Base-by-base conservation (phyloP, 2,888 invertebrate species). In the Lissonota sp. region DNA sequence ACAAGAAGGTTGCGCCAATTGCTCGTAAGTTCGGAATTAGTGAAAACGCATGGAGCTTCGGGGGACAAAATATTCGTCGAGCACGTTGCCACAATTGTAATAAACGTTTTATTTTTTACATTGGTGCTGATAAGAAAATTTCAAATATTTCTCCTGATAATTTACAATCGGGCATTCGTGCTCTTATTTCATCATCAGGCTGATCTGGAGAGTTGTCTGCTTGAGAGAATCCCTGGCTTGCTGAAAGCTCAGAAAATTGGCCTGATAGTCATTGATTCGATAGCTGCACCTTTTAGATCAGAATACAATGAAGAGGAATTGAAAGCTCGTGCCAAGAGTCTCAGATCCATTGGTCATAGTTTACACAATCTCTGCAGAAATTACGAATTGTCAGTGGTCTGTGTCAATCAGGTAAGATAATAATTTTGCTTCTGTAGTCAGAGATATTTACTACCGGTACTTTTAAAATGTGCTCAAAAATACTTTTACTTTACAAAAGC, bases 181-280 rank as follows among this genome's bases (percentile, higher is more conserved):
- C 26, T 26, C 3, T 26, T 26, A 26, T 26, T n/a, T 26, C 26
- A 26, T 26, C 26, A 3, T 26, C 78, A 95, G 95, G 93, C 93
- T 63, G 93, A 94, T 76, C 88, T 96, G 14, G 91, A 94, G 67
- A 89, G 92, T 62, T 95, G 95, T 86, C 88, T 96, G 5, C 88
- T 90, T 5, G 90, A 92, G 70, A 93, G 94, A 84, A 88, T 96
- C 51, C 94, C 95, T 0, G 82, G 92, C 42, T 90, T 96, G 51
- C 88, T 96, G 84, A 87, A 91, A 12, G 90, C 89, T 37, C 91
- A 93, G 8, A 92, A 93, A 73, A 94, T 96, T 82, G 95, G 95
- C 5, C 91, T 97, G 58, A 92, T 97, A 74, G 91, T 97, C 7
- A 93, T 97, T 14, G 97, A 97, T 90, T 96, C 96, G 0, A 95